A percentile compares a stretch with the other conserved stretches of the same genome.
phyloP scores from a whole-genome alignment of 2,797 vertebrate genomes.

The Toxotes lorentzi region DNA sequence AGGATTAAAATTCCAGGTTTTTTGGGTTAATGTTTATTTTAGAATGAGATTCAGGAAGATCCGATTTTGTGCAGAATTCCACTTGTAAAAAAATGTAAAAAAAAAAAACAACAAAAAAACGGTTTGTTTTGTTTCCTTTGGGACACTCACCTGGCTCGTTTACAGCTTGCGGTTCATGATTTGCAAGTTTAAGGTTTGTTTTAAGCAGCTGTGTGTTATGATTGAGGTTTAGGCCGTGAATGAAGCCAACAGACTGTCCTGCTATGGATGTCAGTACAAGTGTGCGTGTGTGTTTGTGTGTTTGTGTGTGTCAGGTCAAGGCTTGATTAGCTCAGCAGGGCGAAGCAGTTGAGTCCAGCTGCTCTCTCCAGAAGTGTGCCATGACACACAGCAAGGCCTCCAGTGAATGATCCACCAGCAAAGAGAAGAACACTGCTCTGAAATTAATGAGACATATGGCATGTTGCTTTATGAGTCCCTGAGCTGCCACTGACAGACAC shows the following conservation, averaged over 20 bases:
- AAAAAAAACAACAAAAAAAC: too few species aligned
- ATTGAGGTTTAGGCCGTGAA: conserved; percentile 6
- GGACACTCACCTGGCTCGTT: neutral
- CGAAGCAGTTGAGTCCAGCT: conserved; percentile 62
- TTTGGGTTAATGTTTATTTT: neutral
- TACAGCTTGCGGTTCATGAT: neutral
- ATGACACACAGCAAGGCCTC: conserved; percentile 56
- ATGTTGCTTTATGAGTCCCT: conserved; percentile 47
- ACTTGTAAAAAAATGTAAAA: neutral
- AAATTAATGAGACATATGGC: conserved; percentile 64
- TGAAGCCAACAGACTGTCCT: conserved; percentile 18
- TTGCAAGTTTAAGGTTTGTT: neutral
- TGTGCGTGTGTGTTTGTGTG: conserved; percentile 13
- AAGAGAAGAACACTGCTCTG: conserved; percentile 36
- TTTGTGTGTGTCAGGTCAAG: conserved; percentile 50
- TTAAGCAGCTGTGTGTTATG: neutral
- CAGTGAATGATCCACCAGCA: conserved; percentile 55
- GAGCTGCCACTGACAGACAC: conserved; percentile 39
- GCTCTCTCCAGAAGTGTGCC: conserved; percentile 68
- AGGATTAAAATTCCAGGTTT: neutral
- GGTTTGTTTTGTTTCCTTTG: conserved; percentile 4
- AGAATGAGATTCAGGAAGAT: neutral
- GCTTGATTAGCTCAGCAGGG: conserved; percentile 66
- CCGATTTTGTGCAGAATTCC: neutral
- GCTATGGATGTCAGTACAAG: conserved; percentile 9